Evolutionary conservation across 2,797 vertebrate genomes (phyloP).

Genomic region (Sternarchorhynchus goeldii): DNA sequence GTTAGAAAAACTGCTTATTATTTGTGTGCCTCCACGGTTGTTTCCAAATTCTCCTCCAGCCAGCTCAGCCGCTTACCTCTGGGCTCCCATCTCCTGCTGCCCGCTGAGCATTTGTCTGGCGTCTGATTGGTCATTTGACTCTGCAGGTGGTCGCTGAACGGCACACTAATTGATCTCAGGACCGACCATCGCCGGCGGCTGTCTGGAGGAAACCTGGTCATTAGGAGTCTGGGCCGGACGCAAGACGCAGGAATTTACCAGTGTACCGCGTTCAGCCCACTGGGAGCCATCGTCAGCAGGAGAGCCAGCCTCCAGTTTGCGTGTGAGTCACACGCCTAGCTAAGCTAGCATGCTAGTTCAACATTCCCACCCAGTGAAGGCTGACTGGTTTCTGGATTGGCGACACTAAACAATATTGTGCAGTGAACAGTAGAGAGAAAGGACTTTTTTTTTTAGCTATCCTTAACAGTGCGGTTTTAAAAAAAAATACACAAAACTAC

Average conservation of each 20-base stretch:
- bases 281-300: conserved; percentile 83
- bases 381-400: conserved; percentile 17
- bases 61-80: conserved; percentile 14
- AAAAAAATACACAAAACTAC: too few relatives aligned
- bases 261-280: conserved; percentile 83
- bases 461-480: background rate
- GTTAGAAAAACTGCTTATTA: background rate
- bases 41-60: background rate
- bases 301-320: conserved; percentile 86
- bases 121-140: conserved; percentile 72
- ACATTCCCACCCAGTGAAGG: conserved; percentile 20
- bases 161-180: conserved; percentile 80
- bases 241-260: conserved; percentile 84
- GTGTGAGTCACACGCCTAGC: conserved; percentile 74
- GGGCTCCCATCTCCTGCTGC: conserved; percentile 26
- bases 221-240: conserved; percentile 78
- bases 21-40: background rate
- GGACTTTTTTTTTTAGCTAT: background rate
- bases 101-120: background rate
- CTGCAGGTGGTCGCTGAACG: conserved; percentile 86
- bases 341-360: conserved; percentile 25
- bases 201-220: conserved; percentile 83
- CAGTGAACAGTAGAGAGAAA: conserved; percentile 22
- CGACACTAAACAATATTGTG: background rate
- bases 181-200: conserved; percentile 77